These are phyloP conservation scores for Sphenopsis melanotis DNA, from an alignment of 2,797 vertebrate species.

Conservation along the genomic window DNA sequence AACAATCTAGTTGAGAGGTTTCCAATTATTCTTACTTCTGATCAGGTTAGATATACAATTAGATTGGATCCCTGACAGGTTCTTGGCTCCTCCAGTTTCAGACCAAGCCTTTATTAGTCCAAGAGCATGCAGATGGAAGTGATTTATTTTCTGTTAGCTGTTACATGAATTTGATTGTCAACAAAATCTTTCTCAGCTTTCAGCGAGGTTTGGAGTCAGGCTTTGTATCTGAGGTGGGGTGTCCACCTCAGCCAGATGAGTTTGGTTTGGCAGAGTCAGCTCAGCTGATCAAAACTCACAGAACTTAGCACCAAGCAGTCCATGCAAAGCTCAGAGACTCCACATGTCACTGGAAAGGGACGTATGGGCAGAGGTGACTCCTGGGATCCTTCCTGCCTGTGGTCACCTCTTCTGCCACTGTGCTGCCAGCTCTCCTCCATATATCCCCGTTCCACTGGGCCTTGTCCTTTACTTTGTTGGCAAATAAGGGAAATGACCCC, in stretches of 20 bases:
- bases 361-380: background rate
- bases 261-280: background rate
- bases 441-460: background rate
- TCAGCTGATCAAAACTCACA: background rate
- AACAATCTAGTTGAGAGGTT: constrained; percentile 35
- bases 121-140: constrained; percentile 28
- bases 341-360: background rate
- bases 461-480: constrained; percentile 58
- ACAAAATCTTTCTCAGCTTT: constrained; percentile 13
- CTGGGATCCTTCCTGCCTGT: background rate
- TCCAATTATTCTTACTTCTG: constrained; percentile 47
- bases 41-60: constrained; percentile 43
- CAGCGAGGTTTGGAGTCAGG: background rate
- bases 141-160: constrained; percentile 47
- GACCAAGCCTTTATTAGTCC: constrained; percentile 12
- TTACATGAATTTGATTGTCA: constrained; percentile 35
- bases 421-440: background rate
- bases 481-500: constrained; percentile 49
- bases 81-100: constrained; percentile 34
- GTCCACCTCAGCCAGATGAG: background rate
- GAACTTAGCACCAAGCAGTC: background rate
- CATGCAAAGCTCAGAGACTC: background rate
- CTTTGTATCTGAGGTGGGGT: background rate
- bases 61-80: constrained; percentile 27
- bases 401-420: background rate